Evolutionary conservation across 2,888 invertebrate species (phyloP).

Genomic region (Yponomeuta evonymella): DNA sequence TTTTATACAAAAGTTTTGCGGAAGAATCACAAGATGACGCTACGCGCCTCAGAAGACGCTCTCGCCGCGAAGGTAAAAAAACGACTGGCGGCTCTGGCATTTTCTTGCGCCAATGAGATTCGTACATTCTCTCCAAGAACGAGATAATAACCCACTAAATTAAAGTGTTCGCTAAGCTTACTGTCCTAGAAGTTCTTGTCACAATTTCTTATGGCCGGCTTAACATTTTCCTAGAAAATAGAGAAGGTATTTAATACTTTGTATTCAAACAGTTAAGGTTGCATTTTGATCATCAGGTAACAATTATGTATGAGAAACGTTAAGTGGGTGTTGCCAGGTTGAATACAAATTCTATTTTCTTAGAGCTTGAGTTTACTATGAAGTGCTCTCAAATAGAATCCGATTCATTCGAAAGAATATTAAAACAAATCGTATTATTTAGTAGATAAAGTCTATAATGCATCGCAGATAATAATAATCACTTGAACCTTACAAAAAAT

Average conservation of each 20-base stretch:
- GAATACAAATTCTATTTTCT: not conserved
- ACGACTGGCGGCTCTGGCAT: slow-evolving; percentile 3
- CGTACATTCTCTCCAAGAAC: slow-evolving; percentile 10
- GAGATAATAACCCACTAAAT: slow-evolving; percentile 13
- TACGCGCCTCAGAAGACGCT: not conserved
- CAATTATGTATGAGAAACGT: not conserved
- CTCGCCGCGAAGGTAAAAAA: slow-evolving; percentile 8
- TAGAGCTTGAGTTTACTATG: not conserved
- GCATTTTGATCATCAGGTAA: not conserved
- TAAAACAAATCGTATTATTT: not conserved
- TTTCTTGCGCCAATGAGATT: slow-evolving; percentile 15
- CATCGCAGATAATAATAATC: not conserved
- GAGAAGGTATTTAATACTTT: not conserved
- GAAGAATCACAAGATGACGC: slow-evolving; percentile 5
- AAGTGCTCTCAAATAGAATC: not conserved
- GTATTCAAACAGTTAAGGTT: not conserved
- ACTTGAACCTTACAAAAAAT: slow-evolving; percentile 11
- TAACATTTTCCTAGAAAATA: not conserved
- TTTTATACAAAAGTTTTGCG: not conserved
- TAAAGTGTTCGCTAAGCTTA: not conserved
- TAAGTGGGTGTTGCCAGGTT: not conserved
- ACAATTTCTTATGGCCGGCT: slow-evolving; percentile 8
- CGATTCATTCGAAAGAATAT: not conserved
- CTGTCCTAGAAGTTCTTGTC: not conserved
- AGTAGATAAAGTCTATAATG: not conserved